These are phyloP conservation scores for Morone saxatilis DNA, from an alignment of 2,113 vertebrate genomes.

Conservation along the genomic window DNA sequence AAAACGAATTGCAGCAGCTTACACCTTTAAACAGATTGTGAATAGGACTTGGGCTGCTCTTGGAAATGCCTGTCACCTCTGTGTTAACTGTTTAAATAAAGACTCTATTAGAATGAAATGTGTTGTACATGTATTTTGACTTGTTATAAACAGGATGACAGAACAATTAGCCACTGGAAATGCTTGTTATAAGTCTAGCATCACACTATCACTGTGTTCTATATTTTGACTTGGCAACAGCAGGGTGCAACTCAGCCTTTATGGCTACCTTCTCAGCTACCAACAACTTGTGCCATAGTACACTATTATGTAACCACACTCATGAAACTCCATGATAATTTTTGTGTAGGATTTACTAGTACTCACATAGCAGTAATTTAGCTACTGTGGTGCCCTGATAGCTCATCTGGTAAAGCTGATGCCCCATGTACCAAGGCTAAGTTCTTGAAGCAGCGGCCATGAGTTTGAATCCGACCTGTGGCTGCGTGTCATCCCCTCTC, in stretches of 20 bases:
- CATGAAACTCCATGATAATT: too few relatives aligned
- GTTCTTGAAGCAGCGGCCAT: too few relatives aligned
- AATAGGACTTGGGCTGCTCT: neutral
- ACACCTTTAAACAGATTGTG: constrained; percentile 1
- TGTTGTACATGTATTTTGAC: neutral
- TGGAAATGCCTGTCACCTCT: constrained; percentile 12
- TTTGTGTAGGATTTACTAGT: too few relatives aligned
- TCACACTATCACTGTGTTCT: neutral
- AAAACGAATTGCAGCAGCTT: neutral
- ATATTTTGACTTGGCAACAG: neutral
- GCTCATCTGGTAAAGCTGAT: too few relatives aligned
- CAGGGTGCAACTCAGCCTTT: neutral
- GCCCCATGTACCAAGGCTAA: too few relatives aligned
- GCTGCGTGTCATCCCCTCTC: too few relatives aligned
- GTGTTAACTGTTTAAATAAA: constrained; percentile 7
- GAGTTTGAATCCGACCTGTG: too few relatives aligned
- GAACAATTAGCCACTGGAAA: constrained; percentile 7
- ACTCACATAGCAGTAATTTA: too few relatives aligned
- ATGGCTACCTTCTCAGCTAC: neutral
- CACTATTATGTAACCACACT: too few relatives aligned
- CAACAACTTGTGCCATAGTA: neutral
- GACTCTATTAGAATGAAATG: neutral
- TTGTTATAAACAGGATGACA: neutral
- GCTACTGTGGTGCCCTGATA: too few relatives aligned
- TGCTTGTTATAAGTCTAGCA: neutral